Evolutionary conservation across 2,888 invertebrate genomes (phyloP).

Genomic region (Pristionchus mayeri): DNA sequence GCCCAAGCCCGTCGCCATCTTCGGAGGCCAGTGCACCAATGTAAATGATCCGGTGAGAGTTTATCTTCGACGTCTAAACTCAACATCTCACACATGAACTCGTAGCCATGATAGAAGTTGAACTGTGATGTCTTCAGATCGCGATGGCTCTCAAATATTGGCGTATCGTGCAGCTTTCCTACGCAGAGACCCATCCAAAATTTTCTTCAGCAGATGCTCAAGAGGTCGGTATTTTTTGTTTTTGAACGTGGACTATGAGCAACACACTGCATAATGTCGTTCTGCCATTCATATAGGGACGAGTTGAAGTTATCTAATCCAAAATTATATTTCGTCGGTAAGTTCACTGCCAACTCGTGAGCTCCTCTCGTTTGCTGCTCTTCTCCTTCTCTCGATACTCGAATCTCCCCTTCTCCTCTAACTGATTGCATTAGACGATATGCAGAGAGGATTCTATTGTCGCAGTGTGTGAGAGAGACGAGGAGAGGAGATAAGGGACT

Average conservation of each 20-base stretch:
- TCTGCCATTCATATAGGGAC: too few relatives aligned
- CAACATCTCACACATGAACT: not conserved
- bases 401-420: constrained; percentile 12
- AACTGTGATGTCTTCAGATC: constrained; percentile 55
- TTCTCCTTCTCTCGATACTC: constrained; percentile 15
- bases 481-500: not conserved
- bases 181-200: constrained; percentile 75
- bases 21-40: constrained; percentile 64
- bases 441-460: constrained; percentile 42
- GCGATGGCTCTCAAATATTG: constrained; percentile 85
- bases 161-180: constrained; percentile 85
- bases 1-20: constrained; percentile 71
- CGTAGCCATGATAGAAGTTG: not conserved
- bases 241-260: not conserved
- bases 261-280: too few relatives aligned
- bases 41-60: constrained; percentile 45
- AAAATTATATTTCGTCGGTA: too few relatives aligned
- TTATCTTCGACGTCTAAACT: not conserved
- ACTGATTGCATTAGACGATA: constrained; percentile 49
- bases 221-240: constrained; percentile 57
- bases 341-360: too few relatives aligned
- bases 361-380: not conserved
- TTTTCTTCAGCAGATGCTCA: constrained; percentile 72
- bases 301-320: too few relatives aligned
- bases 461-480: not conserved